Base-by-base conservation (phyloP, 2,888 invertebrate genomes). In the Strigamia crassipes region DNA sequence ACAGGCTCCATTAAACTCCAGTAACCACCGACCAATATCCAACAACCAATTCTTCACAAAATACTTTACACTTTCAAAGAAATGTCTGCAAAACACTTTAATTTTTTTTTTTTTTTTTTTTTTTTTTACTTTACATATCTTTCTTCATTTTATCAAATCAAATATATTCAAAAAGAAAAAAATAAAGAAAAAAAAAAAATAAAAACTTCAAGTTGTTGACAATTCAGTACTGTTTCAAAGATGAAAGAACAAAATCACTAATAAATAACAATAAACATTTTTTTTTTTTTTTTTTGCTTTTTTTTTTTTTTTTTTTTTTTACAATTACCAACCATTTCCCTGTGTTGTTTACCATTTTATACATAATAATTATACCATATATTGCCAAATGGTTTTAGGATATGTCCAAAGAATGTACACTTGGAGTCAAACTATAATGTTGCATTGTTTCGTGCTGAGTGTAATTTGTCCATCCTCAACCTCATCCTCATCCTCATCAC, bases 1-100 rank as follows among this genome's bases (percentile, higher is more conserved):
- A 56, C 56, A 56, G 56, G 56, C 56, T 56, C 56, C 56, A 56
- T 56, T 56, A 56, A 56, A 56, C 56, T 56, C 56, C 56, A 56
- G 56, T 56, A 56, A 56, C 56, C 56, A 56, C 56, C n/a, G 56
- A 56, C 56, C 56, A 56, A 56, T 56, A 56, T 56, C 56, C 56
- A 56, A 56, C 56, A 56, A 18, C 3, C 56, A 56, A 56, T 56
- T 56, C 56, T 56, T 56, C 56, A 56, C 56, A 56, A 18, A 56
- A n/a, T 56, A 15, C 56, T 56, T 56, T 56, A n/a, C 56, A 56
- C 56, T 56, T 56, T 18, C 56, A 56, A 56, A 56, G 18, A 56
- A 56, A 56, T 56, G 56, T 56, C 56, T 56, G 18, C 56, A 56
- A 56, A 56, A 56, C 56, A 56, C 56, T 56, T 56, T 56, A 21